Evolutionary conservation across 2,113 vertebrate genomes (phyloP), one percentile per base, ranked within the genome.

Genomic region (Sphaerodactylus townsendi): DNA sequence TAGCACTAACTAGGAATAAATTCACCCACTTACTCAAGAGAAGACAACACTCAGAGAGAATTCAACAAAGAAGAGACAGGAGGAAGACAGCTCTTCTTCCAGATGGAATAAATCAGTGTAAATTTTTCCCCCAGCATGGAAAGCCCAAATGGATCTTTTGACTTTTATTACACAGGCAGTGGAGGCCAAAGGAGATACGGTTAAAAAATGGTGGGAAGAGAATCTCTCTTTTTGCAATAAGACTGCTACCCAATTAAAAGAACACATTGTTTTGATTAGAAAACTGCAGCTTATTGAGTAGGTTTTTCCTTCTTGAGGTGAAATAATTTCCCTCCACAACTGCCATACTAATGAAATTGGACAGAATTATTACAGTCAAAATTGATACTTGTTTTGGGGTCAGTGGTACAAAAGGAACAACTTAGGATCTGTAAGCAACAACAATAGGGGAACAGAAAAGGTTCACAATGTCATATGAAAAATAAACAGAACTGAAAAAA

Each of bases 51-150:
- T n/a, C 3, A 77, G 25, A 64, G 83, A 66, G 44, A 90, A 33
- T 35, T 84, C 85, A 46, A 5, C 1, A 0, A 79, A 72, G 8
- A 37, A 81, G 73, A 15, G 50, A 15, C 77, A 84, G 79, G 59
- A 82, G 72, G 33, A 79, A 91, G 21, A 81, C 83, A 86, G 84
- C 81, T 91, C 85, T 68, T 79, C 82, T 92, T 92, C 83, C 90
- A 92, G 87, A 94, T 66, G 81, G 86, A 85, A 87, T 89, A 90
- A 91, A 82, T 89, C 92, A 90, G 85, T 82, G 91, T 87, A 66
- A 72, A 76, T 41, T 78, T 83, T 62, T 23, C 75, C 90, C 78
- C 66, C 78, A 69, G 68, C 82, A 89, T 80, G 74, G 79, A 77
- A 75, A 0, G 15, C 70, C 28, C 79, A 90, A 92, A 85, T 84